Conservation (phyloP, 2,888 invertebrate genomes). For the Lepetodrilus schrolli region DNA sequence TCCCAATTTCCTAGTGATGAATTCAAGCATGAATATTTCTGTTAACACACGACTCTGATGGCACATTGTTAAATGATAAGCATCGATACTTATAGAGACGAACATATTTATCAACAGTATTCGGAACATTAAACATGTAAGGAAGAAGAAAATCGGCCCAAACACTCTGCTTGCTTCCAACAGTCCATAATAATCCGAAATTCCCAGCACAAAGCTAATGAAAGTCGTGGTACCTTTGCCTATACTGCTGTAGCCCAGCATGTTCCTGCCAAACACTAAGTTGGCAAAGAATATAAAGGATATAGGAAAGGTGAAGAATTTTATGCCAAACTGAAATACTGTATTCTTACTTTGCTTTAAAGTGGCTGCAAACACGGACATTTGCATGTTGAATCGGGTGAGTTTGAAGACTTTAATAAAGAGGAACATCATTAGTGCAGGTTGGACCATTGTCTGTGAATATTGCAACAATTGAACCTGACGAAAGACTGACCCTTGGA, state of each 20-base stretch:
- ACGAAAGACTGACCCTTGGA: slow-evolving; percentile 41
- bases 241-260: slow-evolving; percentile 43
- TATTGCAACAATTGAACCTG: slow-evolving; percentile 58
- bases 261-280: slow-evolving; percentile 44
- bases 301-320: slow-evolving; percentile 40
- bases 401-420: slow-evolving; percentile 57
- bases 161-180: slow-evolving; percentile 39
- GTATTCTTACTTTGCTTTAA: slow-evolving; percentile 35
- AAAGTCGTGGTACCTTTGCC: slow-evolving; percentile 41
- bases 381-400: slow-evolving; percentile 51
- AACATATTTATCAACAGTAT: slow-evolving; percentile 51
- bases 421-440: slow-evolving; percentile 47
- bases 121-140: slow-evolving; percentile 45
- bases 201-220: slow-evolving; percentile 50
- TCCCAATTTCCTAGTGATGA: slow-evolving; percentile 50
- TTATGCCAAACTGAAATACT: slow-evolving; percentile 42
- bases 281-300: slow-evolving; percentile 49
- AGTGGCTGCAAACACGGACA: slow-evolving; percentile 46
- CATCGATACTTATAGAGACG: slow-evolving; percentile 51
- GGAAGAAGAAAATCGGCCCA: slow-evolving; percentile 52
- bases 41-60: slow-evolving; percentile 40
- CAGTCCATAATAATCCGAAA: slow-evolving; percentile 49
- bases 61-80: slow-evolving; percentile 41
- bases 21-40: slow-evolving; percentile 50
- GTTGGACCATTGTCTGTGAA: slow-evolving; percentile 50